Evolutionary conservation across 1,140 invertebrate species (phyloP).

Genomic region (Daktulosphaira vitifoliae): DNA sequence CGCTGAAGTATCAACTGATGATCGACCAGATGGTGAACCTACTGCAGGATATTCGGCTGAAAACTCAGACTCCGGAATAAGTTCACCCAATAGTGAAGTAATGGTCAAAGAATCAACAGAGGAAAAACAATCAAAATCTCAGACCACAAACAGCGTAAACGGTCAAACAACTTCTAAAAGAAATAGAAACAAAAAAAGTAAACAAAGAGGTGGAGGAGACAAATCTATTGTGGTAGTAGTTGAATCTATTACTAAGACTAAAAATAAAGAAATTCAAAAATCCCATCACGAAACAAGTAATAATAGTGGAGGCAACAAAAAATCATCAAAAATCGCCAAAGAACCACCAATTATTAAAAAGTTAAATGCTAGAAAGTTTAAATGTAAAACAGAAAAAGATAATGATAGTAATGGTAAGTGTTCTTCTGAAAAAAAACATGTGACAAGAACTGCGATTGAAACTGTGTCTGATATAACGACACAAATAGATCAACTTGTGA

Average conservation of each 20-base stretch:
- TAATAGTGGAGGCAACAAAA: background rate
- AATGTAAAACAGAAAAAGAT: background rate
- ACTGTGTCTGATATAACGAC: background rate
- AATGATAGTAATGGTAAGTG: background rate
- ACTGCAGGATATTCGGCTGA: slow-evolving; percentile 10
- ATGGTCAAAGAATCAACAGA: slow-evolving; percentile 2
- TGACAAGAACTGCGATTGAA: background rate
- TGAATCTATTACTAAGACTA: background rate
- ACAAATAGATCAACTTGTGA: background rate
- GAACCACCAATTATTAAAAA: slow-evolving; percentile 19
- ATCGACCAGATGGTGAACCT: background rate
- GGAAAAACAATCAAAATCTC: background rate
- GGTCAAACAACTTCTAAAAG: background rate
- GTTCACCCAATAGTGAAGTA: slow-evolving; percentile 18
- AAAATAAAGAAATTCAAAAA: background rate
- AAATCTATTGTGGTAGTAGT: background rate
- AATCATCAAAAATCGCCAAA: slow-evolving; percentile 16
- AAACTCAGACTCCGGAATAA: slow-evolving; percentile 19
- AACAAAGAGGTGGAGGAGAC: background rate
- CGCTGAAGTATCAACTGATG: background rate
- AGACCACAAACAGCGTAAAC: background rate
- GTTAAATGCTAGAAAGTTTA: slow-evolving; percentile 9
- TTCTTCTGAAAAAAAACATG: background rate
- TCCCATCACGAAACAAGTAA: background rate
- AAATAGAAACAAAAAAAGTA: slow-evolving; percentile 12